Percentiles rank a stretch among this genome's conserved stretches.
phyloP scores from a whole-genome alignment of 2,113 vertebrate genomes.

The Psilopogon haemacephalus region DNA sequence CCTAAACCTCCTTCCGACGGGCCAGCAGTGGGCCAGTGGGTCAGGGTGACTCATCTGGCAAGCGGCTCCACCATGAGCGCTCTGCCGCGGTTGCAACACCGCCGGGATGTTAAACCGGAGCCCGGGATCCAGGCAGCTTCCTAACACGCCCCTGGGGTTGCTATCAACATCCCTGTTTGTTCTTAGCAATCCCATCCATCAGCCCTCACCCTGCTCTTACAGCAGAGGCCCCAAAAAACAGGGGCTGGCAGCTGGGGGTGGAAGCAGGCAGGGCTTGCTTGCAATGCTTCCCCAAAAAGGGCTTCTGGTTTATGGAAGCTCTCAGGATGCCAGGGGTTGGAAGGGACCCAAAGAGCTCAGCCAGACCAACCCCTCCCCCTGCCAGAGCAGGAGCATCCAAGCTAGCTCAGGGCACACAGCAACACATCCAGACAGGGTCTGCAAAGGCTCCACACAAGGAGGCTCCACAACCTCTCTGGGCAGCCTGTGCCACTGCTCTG shows the following conservation, averaged over 20 bases:
- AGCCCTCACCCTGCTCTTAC: neutral
- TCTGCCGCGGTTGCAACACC: slow-evolving; percentile 21
- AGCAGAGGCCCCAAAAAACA: neutral
- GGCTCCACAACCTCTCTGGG: too few species aligned
- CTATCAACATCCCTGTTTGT: slow-evolving; percentile 40
- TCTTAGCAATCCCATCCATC: neutral
- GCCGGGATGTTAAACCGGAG: neutral
- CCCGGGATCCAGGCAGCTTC: neutral
- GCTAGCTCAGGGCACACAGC: too few species aligned
- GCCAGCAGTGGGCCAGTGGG: neutral
- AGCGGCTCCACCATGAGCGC: neutral
- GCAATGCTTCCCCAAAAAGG: neutral
- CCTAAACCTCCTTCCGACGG: neutral
- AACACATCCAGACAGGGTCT: too few species aligned
- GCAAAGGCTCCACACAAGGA: too few species aligned
- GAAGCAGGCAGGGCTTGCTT: fast-evolving
- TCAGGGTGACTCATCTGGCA: slow-evolving; percentile 28
- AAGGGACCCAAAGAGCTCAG: neutral
- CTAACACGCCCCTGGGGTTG: slow-evolving; percentile 37
- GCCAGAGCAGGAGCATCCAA: too few species aligned
- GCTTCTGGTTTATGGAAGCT: too few species aligned
- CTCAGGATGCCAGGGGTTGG: too few species aligned
- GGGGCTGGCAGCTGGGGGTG: neutral
- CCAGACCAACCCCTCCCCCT: neutral
- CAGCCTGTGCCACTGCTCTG: too few species aligned